Evolutionary conservation across 2,113 vertebrate genomes (phyloP).

Genomic region (Petaurus breviceps): DNA sequence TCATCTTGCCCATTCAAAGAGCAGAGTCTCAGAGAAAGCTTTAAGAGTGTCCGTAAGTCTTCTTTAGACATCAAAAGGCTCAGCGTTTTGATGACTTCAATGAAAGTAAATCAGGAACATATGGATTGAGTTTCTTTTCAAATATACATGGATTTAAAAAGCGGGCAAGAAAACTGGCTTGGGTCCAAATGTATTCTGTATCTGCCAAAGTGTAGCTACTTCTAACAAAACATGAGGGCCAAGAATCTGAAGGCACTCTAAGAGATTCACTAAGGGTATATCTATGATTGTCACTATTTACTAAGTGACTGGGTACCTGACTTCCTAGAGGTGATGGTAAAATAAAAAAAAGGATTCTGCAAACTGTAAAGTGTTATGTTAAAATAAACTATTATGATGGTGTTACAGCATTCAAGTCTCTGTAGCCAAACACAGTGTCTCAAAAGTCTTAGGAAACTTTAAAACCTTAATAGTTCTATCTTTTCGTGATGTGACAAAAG

Average conservation of each 20-base stretch:
- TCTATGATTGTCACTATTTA: not conserved
- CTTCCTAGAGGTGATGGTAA: not conserved
- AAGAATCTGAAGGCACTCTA: slow-evolving; percentile 1
- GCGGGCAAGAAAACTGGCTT: slow-evolving; percentile 47
- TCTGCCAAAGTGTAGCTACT: slow-evolving; percentile 61
- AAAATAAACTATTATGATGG: no score
- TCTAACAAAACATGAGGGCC: not conserved
- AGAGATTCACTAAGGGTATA: not conserved
- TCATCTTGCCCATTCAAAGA: slow-evolving; percentile 62
- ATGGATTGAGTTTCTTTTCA: slow-evolving; percentile 62
- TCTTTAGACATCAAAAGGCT: slow-evolving; percentile 68
- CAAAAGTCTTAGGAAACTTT: not conserved
- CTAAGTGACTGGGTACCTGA: not conserved
- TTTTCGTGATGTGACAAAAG: not conserved
- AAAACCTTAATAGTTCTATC: not conserved
- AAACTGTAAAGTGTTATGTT: no score
- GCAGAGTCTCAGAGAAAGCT: slow-evolving; percentile 51
- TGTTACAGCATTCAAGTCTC: no score
- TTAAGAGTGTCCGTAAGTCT: slow-evolving; percentile 63
- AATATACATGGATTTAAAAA: slow-evolving; percentile 54
- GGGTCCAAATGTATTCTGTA: slow-evolving; percentile 43
- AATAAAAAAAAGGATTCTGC: no score
- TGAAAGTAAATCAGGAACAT: slow-evolving; percentile 72
- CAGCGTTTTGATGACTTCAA: slow-evolving; percentile 61
- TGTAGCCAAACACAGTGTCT: not conserved